phyloP scores from a whole-genome alignment of 2,797 vertebrate species.

The Prionace glauca region DNA sequence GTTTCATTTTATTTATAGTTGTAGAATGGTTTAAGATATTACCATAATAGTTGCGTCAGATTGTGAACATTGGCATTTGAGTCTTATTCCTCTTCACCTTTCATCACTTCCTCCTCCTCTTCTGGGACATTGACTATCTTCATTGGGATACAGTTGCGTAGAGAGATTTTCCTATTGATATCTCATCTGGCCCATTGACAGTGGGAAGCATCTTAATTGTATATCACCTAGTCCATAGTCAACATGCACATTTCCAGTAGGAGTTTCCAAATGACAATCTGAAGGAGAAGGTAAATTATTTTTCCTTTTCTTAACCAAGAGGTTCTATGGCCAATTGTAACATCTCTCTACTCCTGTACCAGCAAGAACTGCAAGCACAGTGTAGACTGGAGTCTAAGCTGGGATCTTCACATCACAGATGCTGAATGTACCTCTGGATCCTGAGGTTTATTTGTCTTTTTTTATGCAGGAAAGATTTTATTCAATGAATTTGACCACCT shows the following conservation, averaged over 20 bases:
- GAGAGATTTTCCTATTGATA: neutral
- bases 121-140: neutral
- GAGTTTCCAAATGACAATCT: neutral
- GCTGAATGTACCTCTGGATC: neutral
- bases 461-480: neutral
- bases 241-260: neutral
- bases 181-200: neutral
- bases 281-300: neutral
- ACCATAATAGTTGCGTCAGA: too few species aligned
- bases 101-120: neutral
- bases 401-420: too few species aligned
- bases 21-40: neutral
- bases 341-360: neutral
- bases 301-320: neutral
- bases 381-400: neutral
- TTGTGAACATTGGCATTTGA: neutral
- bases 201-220: neutral
- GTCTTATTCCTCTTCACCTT: neutral
- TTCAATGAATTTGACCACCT: neutral
- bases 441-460: neutral
- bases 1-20: neutral
- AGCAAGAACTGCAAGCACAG: neutral
- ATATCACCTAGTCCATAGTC: neutral
- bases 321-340: neutral
- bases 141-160: neutral